Conservation (phyloP, 1,140 invertebrate species). For the Harpegnathos saltator region DNA sequence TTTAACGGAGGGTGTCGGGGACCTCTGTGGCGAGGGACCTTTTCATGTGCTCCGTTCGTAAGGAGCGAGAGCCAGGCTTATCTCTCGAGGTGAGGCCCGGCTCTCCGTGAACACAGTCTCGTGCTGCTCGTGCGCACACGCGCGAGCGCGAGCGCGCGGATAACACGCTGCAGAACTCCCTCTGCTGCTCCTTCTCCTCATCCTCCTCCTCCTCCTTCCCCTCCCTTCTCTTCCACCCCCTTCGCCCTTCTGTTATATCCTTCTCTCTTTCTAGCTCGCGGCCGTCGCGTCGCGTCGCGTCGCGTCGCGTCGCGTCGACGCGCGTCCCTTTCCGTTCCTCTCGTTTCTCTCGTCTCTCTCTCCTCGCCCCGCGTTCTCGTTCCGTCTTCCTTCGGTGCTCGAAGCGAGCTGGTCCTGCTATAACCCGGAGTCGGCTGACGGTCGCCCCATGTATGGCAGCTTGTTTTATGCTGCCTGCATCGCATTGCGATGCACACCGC, state of each 20-base stretch:
- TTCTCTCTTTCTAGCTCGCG: conserved; percentile 37
- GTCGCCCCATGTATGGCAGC: conserved; percentile 86
- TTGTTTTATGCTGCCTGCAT: conserved; percentile 84
- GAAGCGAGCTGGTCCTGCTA: conserved; percentile 79
- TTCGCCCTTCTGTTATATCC: background rate
- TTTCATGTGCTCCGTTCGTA: conserved; percentile 74
- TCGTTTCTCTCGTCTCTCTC: background rate
- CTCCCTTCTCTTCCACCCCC: background rate
- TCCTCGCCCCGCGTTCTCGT: conserved; percentile 36
- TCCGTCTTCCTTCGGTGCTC: conserved; percentile 63
- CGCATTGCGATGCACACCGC: conserved; percentile 78
- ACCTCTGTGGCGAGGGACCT: conserved; percentile 68
- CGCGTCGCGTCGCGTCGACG: conserved; percentile 59
- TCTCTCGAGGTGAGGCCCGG: conserved; percentile 74
- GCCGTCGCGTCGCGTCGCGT: conserved; percentile 55
- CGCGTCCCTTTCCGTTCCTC: conserved; percentile 18
- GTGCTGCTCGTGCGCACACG: conserved; percentile 25
- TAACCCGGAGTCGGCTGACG: conserved; percentile 82
- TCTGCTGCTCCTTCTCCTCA: background rate
- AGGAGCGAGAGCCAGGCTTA: conserved; percentile 71
- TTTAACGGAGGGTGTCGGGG: conserved; percentile 65
- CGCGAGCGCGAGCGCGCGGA: conserved; percentile 63
- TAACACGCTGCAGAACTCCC: conserved; percentile 64
- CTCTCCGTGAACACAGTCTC: conserved; percentile 75
- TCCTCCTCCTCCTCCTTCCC: background rate